Evolutionary conservation across 2,888 invertebrate species (phyloP).

Genomic region (Tridacna gigas): DNA sequence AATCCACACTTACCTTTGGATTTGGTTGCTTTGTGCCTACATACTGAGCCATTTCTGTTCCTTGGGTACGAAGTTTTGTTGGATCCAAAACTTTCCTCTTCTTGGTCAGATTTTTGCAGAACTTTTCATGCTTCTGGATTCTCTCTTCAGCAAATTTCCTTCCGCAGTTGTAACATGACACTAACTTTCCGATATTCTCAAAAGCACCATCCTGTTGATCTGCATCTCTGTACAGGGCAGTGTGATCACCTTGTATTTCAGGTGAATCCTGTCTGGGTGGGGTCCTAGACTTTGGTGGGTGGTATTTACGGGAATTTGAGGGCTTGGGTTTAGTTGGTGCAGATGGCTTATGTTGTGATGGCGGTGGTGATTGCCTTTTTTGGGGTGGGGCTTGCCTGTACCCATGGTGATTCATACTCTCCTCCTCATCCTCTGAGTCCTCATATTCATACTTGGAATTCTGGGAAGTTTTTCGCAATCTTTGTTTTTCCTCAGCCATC

Average conservation of each 20-base stretch:
- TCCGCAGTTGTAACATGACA: slow-evolving; percentile 90
- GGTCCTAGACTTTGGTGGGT: slow-evolving; percentile 33
- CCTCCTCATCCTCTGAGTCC: slow-evolving; percentile 38
- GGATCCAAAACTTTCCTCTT: slow-evolving; percentile 82
- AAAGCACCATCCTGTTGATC: slow-evolving; percentile 66
- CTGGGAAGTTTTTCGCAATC: slow-evolving; percentile 50
- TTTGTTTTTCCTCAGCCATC: slow-evolving; percentile 58
- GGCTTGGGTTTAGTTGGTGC: slow-evolving; percentile 63
- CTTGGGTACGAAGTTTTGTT: slow-evolving; percentile 87
- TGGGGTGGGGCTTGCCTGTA: slow-evolving; percentile 43
- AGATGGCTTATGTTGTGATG: slow-evolving; percentile 31
- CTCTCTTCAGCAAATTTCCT: slow-evolving; percentile 93
- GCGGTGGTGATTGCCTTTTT: background rate
- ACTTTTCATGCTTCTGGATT: slow-evolving; percentile 81
- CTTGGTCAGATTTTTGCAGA: slow-evolving; percentile 79
- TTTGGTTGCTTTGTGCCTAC: slow-evolving; percentile 34
- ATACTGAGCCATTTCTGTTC: slow-evolving; percentile 91
- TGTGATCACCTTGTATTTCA: slow-evolving; percentile 47
- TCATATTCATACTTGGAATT: slow-evolving; percentile 38
- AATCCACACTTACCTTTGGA: slow-evolving; percentile 54
- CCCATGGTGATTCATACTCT: background rate
- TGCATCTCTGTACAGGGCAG: slow-evolving; percentile 64
- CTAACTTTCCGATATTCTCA: slow-evolving; percentile 79
- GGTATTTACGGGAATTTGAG: slow-evolving; percentile 37
- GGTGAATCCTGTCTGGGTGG: slow-evolving; percentile 14